Evolutionary conservation across 1,140 invertebrate genomes (phyloP), one percentile per base, ranked within the genome.

Genomic region (Orussus abietinus): DNA sequence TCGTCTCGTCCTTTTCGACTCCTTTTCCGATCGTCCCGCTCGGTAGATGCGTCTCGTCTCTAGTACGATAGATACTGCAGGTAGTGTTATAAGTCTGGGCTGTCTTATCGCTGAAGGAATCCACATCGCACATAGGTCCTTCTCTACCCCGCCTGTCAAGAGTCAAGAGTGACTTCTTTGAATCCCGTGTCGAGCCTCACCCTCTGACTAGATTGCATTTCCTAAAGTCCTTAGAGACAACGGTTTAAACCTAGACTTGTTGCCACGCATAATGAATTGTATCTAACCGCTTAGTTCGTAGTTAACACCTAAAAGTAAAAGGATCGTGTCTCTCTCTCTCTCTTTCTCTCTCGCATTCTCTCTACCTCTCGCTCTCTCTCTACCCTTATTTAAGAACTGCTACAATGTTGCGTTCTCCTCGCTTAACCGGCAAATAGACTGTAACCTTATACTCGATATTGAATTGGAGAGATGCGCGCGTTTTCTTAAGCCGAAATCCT

Each of bases 161-260:
- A 5, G 2, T 29, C 5, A 1, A 11, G 1, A 3, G 3, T 12
- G 5, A 6, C 3, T 13, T 12, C 32, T 6, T 18, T 49, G 42
- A 34, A 39, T 48, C 29, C 47, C 38, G 32, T 49, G 45, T 47
- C 49, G 51, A 62, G 53, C 53, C 53, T 51, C 51, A 49, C 55
- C 52, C 54, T 58, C 50, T 71, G 67, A 71, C 67, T 71, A 71
- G 68, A 71, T 66, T 69, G 65, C 62, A 56, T 64, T 62, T 64
- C n/a, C 55, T 64, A 66, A 66, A 57, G 52, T 58, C 54, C 50
- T 59, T 64, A 34, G n/a, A n/a, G n/a, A n/a, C 20, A 64, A 64
- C 49, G 46, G 46, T 55, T 55, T 51, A 22, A 56, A 49, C 60
- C 59, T 67, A 66, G 56, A 49, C 56, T 54, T n/a, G n/a, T n/a